Percentiles rank a stretch among this genome's conserved stretches.
Conservation (phyloP, 2,888 invertebrate species). For the Polymixis flavicincta region DNA sequence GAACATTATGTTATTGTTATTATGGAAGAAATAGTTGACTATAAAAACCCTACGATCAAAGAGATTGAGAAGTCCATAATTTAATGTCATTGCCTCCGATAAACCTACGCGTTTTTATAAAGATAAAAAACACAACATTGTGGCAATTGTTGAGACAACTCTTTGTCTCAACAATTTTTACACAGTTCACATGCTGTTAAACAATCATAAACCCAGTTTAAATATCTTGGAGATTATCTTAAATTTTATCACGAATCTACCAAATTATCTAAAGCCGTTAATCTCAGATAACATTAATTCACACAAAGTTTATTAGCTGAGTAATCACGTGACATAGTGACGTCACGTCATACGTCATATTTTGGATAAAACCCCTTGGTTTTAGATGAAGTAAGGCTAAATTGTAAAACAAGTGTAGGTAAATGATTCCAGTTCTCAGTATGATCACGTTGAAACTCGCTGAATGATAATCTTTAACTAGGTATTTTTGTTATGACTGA, state of each 20-base stretch:
- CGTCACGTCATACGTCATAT: constrained; percentile 2
- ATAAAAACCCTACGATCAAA: background rate
- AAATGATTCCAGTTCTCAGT: background rate
- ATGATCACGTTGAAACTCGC: too few species aligned
- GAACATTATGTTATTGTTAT: background rate
- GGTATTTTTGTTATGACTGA: background rate
- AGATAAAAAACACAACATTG: too few species aligned
- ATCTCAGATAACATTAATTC: constrained; percentile 44
- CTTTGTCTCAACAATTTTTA: background rate
- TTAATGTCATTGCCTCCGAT: background rate
- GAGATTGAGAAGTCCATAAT: too few species aligned
- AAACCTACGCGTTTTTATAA: background rate
- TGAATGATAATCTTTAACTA: background rate
- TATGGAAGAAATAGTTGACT: background rate
- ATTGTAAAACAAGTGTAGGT: background rate
- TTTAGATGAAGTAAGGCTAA: background rate
- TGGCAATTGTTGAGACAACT: too few species aligned
- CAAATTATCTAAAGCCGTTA: constrained; percentile 28
- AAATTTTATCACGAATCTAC: constrained; percentile 30
- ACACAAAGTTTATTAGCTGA: constrained; percentile 15
- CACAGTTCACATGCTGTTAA: constrained; percentile 21
- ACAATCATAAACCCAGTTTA: constrained; percentile 10
- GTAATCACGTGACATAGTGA: constrained; percentile 6
- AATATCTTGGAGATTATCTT: constrained; percentile 39
- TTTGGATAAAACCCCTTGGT: background rate